Conservation (phyloP, 2,113 vertebrate genomes). For the Nestor notabilis region DNA sequence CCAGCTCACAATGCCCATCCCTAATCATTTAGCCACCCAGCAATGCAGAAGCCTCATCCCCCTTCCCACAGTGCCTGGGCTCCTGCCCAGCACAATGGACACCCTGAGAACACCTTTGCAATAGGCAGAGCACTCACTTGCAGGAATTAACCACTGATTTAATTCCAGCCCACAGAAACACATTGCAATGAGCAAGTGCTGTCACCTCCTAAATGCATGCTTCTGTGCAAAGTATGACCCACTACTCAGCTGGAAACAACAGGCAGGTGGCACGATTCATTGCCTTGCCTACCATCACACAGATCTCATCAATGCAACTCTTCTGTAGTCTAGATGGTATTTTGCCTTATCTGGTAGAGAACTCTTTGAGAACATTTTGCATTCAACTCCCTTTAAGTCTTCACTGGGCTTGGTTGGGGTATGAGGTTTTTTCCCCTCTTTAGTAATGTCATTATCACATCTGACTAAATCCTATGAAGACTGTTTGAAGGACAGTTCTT, state of each 20-base stretch:
- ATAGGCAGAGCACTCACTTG: fast-evolving
- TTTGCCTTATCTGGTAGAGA: neutral
- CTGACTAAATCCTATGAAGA: neutral
- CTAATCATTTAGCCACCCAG: too few relatives aligned
- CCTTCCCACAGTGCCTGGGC: too few relatives aligned
- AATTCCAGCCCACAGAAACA: neutral
- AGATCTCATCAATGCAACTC: neutral
- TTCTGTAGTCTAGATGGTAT: neutral
- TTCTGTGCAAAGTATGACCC: neutral
- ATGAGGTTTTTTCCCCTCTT: neutral
- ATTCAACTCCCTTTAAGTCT: neutral
- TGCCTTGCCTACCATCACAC: neutral
- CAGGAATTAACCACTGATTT: neutral
- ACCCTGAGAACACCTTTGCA: neutral
- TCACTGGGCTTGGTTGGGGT: neutral
- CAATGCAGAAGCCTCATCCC: neutral
- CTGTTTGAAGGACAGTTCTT: neutral
- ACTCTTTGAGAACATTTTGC: neutral
- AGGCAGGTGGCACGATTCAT: neutral
- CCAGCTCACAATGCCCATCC: neutral
- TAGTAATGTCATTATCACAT: neutral
- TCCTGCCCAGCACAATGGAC: fast-evolving
- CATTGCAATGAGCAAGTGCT: fast-evolving
- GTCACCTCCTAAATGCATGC: neutral
- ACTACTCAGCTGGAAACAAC: neutral